A percentile compares a stretch with the other conserved stretches of the same genome.
These are phyloP conservation scores for Capreolus pygargus DNA, from an alignment of 2,113 vertebrate species.

Conservation along the genomic window DNA sequence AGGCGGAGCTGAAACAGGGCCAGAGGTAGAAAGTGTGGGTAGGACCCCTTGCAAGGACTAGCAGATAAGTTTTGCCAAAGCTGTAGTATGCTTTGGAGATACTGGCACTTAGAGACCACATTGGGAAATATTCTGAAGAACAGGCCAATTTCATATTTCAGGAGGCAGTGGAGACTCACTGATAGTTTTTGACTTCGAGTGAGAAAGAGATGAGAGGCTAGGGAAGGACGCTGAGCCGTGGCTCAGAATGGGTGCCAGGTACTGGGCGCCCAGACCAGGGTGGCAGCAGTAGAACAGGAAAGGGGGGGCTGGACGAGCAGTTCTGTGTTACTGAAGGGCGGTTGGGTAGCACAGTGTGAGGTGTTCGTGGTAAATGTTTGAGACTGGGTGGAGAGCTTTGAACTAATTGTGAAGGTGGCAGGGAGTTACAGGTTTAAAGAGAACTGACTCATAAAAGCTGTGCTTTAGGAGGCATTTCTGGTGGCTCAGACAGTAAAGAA, in stretches of 20 bases:
- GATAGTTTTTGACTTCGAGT: neutral
- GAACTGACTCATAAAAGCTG: constrained; percentile 18
- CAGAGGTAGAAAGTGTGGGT: neutral
- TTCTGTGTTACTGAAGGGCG: neutral
- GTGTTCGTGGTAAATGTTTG: constrained; percentile 7
- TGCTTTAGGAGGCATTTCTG: neutral
- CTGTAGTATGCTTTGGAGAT: neutral
- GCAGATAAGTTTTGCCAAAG: neutral
- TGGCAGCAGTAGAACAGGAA: neutral
- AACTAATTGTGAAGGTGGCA: neutral
- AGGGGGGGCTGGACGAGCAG: neutral
- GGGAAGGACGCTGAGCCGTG: neutral
- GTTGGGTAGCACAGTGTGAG: neutral
- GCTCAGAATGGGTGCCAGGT: neutral
- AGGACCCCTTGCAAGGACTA: neutral
- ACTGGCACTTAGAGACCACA: neutral
- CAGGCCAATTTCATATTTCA: neutral
- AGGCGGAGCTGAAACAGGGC: neutral
- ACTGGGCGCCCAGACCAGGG: neutral
- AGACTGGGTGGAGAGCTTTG: constrained; percentile 14
- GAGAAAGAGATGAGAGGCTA: neutral
- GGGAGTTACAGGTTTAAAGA: neutral
- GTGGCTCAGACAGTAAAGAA: neutral
- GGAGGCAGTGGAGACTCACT: neutral
- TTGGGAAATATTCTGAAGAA: neutral